These are phyloP conservation scores for Tragulus kanchil DNA, from an alignment of 2,113 vertebrate genomes.

Conservation along the genomic window DNA sequence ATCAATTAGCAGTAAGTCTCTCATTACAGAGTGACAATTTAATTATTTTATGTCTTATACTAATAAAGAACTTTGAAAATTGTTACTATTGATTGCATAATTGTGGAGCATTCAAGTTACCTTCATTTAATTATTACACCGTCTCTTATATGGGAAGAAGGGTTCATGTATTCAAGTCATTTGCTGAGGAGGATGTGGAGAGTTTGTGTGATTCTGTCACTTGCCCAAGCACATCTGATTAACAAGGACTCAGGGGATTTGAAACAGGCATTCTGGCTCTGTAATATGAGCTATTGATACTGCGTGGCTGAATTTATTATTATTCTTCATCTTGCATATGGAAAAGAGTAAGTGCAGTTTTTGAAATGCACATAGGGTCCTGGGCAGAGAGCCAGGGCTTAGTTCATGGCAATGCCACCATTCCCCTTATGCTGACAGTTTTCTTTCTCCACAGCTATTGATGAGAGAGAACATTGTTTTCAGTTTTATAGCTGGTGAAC, in stretches of 20 bases:
- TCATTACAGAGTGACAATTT: slow-evolving; percentile 56
- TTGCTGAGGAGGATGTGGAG: slow-evolving; percentile 29
- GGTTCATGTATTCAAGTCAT: neutral
- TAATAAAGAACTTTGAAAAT: slow-evolving; percentile 68
- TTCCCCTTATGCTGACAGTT: neutral
- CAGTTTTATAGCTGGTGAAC: slow-evolving; percentile 60
- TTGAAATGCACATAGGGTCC: neutral
- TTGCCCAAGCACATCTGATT: neutral
- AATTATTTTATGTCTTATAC: slow-evolving; percentile 60
- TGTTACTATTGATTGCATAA: slow-evolving; percentile 62
- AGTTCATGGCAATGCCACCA: neutral
- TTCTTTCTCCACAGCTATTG: slow-evolving; percentile 54
- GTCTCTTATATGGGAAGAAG: neutral
- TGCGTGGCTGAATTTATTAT: neutral
- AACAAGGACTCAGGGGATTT: neutral
- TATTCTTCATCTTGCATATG: slow-evolving; percentile 2
- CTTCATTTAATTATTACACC: neutral
- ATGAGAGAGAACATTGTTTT: slow-evolving; percentile 53
- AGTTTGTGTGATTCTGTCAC: neutral
- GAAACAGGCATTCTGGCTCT: neutral
- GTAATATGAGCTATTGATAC: neutral
- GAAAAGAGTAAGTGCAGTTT: neutral
- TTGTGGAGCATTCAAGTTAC: slow-evolving; percentile 41
- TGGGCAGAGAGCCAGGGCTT: slow-evolving; percentile 29
- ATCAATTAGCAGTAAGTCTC: slow-evolving; percentile 48